Base-by-base conservation (phyloP, 2,888 invertebrate species). In the Ectobius pallidus region DNA sequence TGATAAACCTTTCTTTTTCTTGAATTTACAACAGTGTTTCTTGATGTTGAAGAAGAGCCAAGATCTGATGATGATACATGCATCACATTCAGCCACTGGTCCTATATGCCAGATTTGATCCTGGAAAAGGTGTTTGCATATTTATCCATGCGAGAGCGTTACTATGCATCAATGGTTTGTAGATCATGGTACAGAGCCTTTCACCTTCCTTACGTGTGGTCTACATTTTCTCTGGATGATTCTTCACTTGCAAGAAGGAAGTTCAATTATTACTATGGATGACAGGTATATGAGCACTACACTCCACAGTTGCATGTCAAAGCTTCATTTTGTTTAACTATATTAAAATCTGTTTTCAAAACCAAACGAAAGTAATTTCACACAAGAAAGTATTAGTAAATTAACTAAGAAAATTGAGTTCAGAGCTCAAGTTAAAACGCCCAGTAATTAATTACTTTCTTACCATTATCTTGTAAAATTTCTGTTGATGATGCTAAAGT, bases 221-320 rank as follows among this genome's bases (percentile, higher is more conserved):
- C 88, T 7, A 88, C 86, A 14, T 93, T 94, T 79, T 84, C 87
- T 1, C 84, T 94, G 55, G 88, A 89, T 75, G 94, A 94, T 80
- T 86, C 86, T 1, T 91, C 92, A 0, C 84, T 94, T 25, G 93
- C 93, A 0, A 86, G 92, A 71, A 85, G 90, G 27, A 90, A 91
- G 80, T 93, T 89, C 80, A 93, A 93, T 79, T 91, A 93, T 78
- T 93, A 92, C 81, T 90, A 91, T 68, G 94, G 94, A 22, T 93
- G 92, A 90, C 92, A 91, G 84, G 87, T 87, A 80, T 46, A 46
- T 18, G 6, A 18, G 20, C 6, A n/a, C n/a, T n/a, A n/a, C n/a
- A n/a, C n/a, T n/a, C n/a, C n/a, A n/a, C n/a, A n/a, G n/a, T n/a
- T n/a, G n/a, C n/a, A n/a, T n/a, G n/a, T n/a, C n/a, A n/a, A n/a